phyloP scores from a whole-genome alignment of 92 coral and sea anemone species.

The Bergia sp. region DNA sequence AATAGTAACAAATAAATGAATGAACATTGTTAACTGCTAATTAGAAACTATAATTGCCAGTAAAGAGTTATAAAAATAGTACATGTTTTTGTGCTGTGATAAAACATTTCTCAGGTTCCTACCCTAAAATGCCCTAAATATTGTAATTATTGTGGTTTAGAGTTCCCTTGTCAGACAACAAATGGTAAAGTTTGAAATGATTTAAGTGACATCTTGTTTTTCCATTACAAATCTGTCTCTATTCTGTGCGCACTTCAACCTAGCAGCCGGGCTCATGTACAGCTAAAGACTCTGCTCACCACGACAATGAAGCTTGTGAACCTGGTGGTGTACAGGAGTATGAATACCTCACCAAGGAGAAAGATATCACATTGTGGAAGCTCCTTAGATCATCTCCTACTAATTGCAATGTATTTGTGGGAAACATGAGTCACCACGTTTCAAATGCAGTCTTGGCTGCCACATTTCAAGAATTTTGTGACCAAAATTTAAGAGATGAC shows the following conservation, averaged over 20 bases:
- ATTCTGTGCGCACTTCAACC: conserved; percentile 31
- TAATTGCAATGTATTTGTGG: conserved; percentile 77
- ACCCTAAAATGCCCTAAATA: too few relatives aligned
- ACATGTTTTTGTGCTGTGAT: too few relatives aligned
- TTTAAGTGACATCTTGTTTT: conserved; percentile 26
- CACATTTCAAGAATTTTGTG: conserved; percentile 62
- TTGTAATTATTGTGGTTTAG: not conserved
- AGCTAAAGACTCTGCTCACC: not conserved
- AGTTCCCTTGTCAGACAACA: not conserved
- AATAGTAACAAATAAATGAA: too few relatives aligned
- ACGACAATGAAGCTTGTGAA: not conserved
- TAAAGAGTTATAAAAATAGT: too few relatives aligned
- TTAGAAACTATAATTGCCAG: too few relatives aligned
- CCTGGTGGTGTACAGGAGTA: conserved; percentile 45
- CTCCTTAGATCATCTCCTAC: conserved; percentile 59
- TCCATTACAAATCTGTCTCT: conserved; percentile 3
- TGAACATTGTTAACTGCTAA: too few relatives aligned
- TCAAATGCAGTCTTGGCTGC: conserved; percentile 39
- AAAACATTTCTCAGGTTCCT: too few relatives aligned
- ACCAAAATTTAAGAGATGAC: conserved; percentile 30
- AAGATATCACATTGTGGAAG: conserved; percentile 70
- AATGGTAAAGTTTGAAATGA: conserved; percentile 4
- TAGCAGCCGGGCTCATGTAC: not conserved
- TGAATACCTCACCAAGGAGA: conserved; percentile 67
- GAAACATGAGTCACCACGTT: conserved; percentile 59